Evolutionary conservation across 35 echinoderm and acorn worm species (phyloP), one percentile per base, ranked within the genome.

Genomic region (Heliocidaris tuberculata): DNA sequence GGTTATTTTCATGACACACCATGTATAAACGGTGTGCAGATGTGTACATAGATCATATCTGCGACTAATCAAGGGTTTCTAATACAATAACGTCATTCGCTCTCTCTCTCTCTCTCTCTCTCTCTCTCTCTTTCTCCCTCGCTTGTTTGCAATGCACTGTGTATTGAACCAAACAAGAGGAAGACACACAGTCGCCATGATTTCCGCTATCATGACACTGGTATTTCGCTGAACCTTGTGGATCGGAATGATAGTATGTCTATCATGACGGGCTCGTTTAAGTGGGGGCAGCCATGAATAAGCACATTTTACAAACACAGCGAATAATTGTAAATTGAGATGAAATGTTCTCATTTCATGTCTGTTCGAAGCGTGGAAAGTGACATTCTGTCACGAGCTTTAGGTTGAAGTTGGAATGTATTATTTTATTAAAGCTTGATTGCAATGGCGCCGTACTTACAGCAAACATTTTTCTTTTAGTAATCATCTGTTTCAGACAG

Each of bases 11-110:
- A 78, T 78, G 65, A 78, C 7, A 19, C 65, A 78, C 65, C 65
- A 19, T 78, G 65, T 78, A 78, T 70, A 78, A 78, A 78, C 6
- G 27, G 6, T 78, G 65, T 78, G 65, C 65, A 78, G 65, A 78
- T 78, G 65, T 78, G 65, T 78, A 78, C 65, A 78, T 78, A 78
- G 65, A 78, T 27, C 27, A 19, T 29, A 78, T 78, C 65, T 78
- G 65, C 27, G 27, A 78, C 65, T 78, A 78, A 78, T 78, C 65
- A 24, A 78, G 65, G 65, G 65, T 78, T 78, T 78, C 65, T 78
- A 78, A 78, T 78, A 78, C 65, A 78, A 78, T 78, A 78, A 78
- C 65, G 65, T 78, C 65, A 78, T 78, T 78, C 65, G n/a, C 65
- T 24, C 65, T 78, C 65, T n/a, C 10, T 56, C 52, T 78, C 10